Percentiles rank a stretch among this genome's conserved stretches.
Evolutionary conservation across 2,888 invertebrate species (phyloP).

Genomic region (Agonopterix alstromeriana): DNA sequence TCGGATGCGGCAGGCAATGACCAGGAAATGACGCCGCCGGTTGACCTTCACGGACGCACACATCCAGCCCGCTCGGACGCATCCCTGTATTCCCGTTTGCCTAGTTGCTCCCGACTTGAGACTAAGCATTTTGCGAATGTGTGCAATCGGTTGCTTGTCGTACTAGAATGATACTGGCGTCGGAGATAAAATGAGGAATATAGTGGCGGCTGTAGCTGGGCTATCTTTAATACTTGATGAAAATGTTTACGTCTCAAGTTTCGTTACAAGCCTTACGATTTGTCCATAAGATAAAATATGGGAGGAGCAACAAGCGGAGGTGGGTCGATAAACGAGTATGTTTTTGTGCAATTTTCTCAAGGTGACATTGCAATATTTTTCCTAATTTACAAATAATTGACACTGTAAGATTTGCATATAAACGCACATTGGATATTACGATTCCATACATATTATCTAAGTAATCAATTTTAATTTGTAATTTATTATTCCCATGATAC

Average conservation of each 20-base stretch:
- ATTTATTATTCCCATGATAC: too few relatives aligned
- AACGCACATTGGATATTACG: background rate
- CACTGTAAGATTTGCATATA: conserved; percentile 15
- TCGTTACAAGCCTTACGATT: background rate
- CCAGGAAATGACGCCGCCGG: conserved; percentile 75
- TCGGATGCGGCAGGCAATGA: conserved; percentile 61
- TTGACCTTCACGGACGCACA: conserved; percentile 59
- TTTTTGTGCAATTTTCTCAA: conserved; percentile 37
- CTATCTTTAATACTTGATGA: background rate
- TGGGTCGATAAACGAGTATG: conserved; percentile 25
- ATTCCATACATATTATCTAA: background rate
- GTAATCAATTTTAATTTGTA: too few relatives aligned
- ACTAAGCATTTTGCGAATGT: background rate
- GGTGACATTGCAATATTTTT: conserved; percentile 39
- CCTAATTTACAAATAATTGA: conserved; percentile 17
- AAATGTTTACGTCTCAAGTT: background rate
- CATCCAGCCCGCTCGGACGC: background rate
- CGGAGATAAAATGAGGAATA: background rate
- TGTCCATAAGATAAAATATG: conserved; percentile 3
- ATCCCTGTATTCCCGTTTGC: conserved; percentile 27
- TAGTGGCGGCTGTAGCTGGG: background rate
- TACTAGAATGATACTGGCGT: background rate
- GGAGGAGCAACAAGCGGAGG: conserved; percentile 26
- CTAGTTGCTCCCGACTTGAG: conserved; percentile 1
- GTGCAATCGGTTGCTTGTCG: background rate